Base-by-base conservation (phyloP, 2,888 invertebrate genomes). In the Ditula angustiorana region DNA sequence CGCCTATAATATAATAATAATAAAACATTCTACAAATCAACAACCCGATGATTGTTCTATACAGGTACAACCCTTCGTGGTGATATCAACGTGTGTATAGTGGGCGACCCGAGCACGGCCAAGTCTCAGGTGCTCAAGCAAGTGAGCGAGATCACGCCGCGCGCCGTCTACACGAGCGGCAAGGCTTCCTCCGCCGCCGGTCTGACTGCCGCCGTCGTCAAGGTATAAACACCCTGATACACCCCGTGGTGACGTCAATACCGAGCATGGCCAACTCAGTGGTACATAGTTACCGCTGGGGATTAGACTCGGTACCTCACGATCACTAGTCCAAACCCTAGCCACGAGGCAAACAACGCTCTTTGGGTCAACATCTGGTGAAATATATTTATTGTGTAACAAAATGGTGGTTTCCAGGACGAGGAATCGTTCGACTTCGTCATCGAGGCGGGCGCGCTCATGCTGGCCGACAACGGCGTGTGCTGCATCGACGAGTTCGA, bases 401-500 rank as follows among this genome's bases (percentile, higher is more conserved):
- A n/a, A n/a, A 0, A 2, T 8, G 1, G 19, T 44, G 5, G 11
- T 61, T 24, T 5, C 1, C 79, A 94, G 81, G 99, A 99, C 82
- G 99, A 99, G 85, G 99, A 99, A 86, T 97, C 99, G 0, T 96
- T 96, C 69, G 99, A 99, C 90, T 99, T 99, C 90, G 99, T 99
- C 7, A 99, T 99, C 69, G 99, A 99, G 93, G 99, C 99, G 5
- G 99, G 99, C n/a, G 99, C 99, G 0, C 92, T 99, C 28, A 99
- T 99, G 99, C 93, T 99, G 78, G 99, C 99, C 0, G 99, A 99
- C 88, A 99, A 99, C 82, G 98, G 99, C 4, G 97, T 99, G 50
- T 99, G 99, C 79, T 99, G 99, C 83, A 99, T 99, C 75, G 99
- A 99, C 80, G 99, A 99, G 91, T 99, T 99, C 88, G 99, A 99